Percentiles rank a stretch among this genome's conserved stretches.
phyloP scores from a whole-genome alignment of 2,888 invertebrate species.

The Ornithoptera priamus region DNA sequence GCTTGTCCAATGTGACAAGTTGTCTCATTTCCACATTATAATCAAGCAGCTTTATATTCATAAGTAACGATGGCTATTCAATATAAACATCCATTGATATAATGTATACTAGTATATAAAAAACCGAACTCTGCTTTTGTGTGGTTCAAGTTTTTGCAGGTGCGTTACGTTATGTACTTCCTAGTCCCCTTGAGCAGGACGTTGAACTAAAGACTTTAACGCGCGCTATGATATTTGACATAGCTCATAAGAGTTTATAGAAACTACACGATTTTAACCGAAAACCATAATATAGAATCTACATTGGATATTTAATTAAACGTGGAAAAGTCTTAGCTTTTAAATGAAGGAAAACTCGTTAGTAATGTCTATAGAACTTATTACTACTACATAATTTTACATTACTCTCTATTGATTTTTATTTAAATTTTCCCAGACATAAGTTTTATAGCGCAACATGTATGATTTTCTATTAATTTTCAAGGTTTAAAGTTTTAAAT shows the following conservation, averaged over 20 bases:
- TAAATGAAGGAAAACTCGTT: no score
- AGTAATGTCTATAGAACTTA: no score
- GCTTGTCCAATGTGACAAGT: slow-evolving; percentile 55
- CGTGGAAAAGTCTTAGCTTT: background rate
- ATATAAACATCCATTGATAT: slow-evolving; percentile 28
- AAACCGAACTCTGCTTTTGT: slow-evolving; percentile 38
- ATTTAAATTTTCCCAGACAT: no score
- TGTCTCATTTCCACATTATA: slow-evolving; percentile 58
- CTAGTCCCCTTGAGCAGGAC: slow-evolving; percentile 64
- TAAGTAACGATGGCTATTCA: slow-evolving; percentile 57
- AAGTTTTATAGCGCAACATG: no score
- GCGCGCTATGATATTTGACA: slow-evolving; percentile 37
- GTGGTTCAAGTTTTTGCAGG: slow-evolving; percentile 48
- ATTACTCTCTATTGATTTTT: no score
- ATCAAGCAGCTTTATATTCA: slow-evolving; percentile 57
- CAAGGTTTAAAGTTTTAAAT: background rate
- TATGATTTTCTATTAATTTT: background rate
- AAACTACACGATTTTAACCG: background rate
- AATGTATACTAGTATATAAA: slow-evolving; percentile 13
- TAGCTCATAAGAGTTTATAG: slow-evolving; percentile 12
- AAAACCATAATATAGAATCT: background rate
- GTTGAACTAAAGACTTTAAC: slow-evolving; percentile 53
- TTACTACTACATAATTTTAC: no score
- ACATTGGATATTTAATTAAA: background rate
- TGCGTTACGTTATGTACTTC: slow-evolving; percentile 51